phyloP scores from a whole-genome alignment of 2,888 invertebrate species.

The Lottia scabra region DNA sequence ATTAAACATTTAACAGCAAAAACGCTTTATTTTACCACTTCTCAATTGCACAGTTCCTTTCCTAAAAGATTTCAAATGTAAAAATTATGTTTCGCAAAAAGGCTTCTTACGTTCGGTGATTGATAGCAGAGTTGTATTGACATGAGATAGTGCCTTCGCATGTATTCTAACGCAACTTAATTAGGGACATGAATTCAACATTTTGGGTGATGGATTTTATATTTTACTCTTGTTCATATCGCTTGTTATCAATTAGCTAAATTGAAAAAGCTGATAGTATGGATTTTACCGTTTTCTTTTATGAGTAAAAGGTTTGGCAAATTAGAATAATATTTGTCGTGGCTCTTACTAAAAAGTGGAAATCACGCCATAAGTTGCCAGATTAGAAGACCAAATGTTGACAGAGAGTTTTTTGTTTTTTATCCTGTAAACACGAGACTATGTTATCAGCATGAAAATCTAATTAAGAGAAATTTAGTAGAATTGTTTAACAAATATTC shows the following conservation, averaged over 20 bases:
- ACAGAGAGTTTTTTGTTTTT: not conserved
- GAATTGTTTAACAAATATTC: not conserved
- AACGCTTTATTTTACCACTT: too few species aligned
- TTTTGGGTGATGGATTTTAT: conserved; percentile 7
- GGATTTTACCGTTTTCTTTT: not conserved
- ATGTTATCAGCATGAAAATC: not conserved
- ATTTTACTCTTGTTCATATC: conserved; percentile 4
- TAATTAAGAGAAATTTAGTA: not conserved
- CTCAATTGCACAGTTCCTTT: too few species aligned
- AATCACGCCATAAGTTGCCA: too few species aligned
- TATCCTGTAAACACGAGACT: not conserved
- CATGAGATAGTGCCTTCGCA: conserved; percentile 1
- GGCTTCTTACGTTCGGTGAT: not conserved
- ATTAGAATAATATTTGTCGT: conserved; percentile 2
- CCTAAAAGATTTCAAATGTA: not conserved
- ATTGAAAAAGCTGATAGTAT: conserved; percentile 1
- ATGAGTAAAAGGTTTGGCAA: not conserved
- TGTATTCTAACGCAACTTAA: not conserved
- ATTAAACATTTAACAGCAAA: too few species aligned
- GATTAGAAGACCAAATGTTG: not conserved
- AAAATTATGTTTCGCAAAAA: not conserved
- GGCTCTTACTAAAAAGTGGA: not conserved
- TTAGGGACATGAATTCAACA: conserved; percentile 2
- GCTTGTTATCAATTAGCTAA: not conserved
- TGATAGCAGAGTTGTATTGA: not conserved